Evolutionary conservation across 2,797 vertebrate genomes (phyloP), one percentile per base, ranked within the genome.

Genomic region (Strix occidentalis): DNA sequence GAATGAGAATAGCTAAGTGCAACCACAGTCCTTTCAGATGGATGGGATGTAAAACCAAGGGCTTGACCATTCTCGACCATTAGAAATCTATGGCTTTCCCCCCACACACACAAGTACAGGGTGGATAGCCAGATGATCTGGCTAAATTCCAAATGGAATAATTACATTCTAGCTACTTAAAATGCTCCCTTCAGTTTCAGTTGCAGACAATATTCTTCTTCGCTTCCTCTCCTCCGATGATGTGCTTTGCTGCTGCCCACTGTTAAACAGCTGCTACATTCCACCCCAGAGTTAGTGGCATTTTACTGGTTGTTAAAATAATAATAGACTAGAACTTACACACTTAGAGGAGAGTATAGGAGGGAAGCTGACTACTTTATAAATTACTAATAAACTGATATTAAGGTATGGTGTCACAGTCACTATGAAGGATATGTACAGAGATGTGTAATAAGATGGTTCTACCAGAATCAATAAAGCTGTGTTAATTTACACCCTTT

Each of bases 61-160:
- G 26, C 58, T 87, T 84, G 79, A 85, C 19, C 87, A 75, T 76
- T 93, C 93, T 61, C 17, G 16, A 8, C 24, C 56, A 61, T 81
- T 76, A 92, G 68, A 74, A 76, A 93, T 71, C 41, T 41, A 51
- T 33, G 14, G 4, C 9, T 84, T 70, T 15, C 4, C 13, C 6
- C 4, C 6, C 3, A n/a, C 2, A 25, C 12, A 46, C 71, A 46
- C n/a, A 86, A 89, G 35, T 60, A 53, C 20, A 76, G 18, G 6
- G 7, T 66, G 43, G 58, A 66, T 75, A 92, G 43, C 43, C 69
- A 87, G 84, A 94, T 91, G 51, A 92, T 54, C 51, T 96, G 84
- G 87, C 76, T 91, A 61, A 76, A 88, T 87, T 91, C 84, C 92
- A 92, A 64, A 79, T 5, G 4, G 33, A 91, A 86, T 90, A 91